These are phyloP conservation scores for Alloscopus bannaensis DNA, from an alignment of 2,888 invertebrate species.

Conservation along the genomic window DNA sequence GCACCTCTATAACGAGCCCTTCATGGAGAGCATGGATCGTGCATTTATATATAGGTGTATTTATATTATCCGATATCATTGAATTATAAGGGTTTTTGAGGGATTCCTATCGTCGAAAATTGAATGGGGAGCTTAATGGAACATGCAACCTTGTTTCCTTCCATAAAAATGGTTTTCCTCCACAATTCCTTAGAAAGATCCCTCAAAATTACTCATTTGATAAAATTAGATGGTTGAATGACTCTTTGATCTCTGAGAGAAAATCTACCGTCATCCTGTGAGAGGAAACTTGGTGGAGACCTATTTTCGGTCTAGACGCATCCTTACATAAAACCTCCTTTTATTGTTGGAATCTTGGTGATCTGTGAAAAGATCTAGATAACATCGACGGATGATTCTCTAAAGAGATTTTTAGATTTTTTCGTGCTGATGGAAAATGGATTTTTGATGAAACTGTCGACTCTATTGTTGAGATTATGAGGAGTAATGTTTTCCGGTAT, in stretches of 20 bases:
- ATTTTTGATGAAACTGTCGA: neutral
- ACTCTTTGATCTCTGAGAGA: slow-evolving; percentile 32
- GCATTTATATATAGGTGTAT: too few species aligned
- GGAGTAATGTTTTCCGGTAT: too few species aligned
- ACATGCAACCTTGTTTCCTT: neutral
- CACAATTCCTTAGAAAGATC: slow-evolving; percentile 28
- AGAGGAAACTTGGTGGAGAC: neutral
- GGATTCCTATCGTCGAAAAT: slow-evolving; percentile 14
- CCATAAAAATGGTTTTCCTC: slow-evolving; percentile 25
- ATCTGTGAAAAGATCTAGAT: neutral
- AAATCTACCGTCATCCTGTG: neutral
- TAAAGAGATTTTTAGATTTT: slow-evolving; percentile 1
- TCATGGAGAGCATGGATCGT: too few species aligned
- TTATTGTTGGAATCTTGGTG: neutral
- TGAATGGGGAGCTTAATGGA: slow-evolving; percentile 5
- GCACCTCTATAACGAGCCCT: too few species aligned
- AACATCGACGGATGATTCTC: slow-evolving; percentile 1
- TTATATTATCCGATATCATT: too few species aligned
- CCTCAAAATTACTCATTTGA: slow-evolving; percentile 50
- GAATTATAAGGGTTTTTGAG: slow-evolving; percentile 4
- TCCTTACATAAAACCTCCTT: too few species aligned
- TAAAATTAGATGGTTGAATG: slow-evolving; percentile 45
- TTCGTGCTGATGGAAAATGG: neutral
- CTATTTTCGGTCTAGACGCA: neutral
- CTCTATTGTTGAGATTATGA: neutral